phyloP scores from a whole-genome alignment of 2,888 invertebrate genomes.

The Drosophila robusta region DNA sequence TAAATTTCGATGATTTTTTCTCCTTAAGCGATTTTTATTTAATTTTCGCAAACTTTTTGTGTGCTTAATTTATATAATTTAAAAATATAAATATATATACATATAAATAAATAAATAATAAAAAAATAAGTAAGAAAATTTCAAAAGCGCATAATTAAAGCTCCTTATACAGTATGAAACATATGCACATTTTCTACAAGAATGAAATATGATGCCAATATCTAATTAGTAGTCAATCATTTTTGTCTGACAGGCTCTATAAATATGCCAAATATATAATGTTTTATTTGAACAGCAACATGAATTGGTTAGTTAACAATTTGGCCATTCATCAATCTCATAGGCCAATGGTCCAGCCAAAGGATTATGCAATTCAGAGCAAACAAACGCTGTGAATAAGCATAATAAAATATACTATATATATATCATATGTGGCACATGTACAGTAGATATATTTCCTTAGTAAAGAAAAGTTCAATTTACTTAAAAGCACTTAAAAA shows the following conservation, averaged over 20 bases:
- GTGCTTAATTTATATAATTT: no score
- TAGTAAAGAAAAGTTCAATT: slow-evolving; percentile 2
- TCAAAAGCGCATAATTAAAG: no score
- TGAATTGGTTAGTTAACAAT: not conserved
- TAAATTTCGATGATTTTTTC: no score
- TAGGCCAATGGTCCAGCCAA: not conserved
- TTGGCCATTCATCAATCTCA: not conserved
- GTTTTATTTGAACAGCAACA: not conserved
- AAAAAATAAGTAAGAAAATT: no score
- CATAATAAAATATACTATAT: not conserved
- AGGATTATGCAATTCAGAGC: slow-evolving; percentile 8
- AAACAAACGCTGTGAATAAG: not conserved
- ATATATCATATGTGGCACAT: no score
- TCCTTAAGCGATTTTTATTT: no score
- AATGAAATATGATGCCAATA: not conserved
- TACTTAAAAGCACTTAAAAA: slow-evolving; percentile 4
- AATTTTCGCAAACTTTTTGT: no score
- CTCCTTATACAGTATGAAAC: no score
- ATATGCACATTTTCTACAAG: no score
- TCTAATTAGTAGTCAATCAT: not conserved
- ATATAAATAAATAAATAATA: no score
- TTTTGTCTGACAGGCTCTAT: not conserved
- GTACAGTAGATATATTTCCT: not conserved
- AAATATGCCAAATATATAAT: not conserved
- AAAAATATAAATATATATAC: no score